Evolutionary conservation across 2,888 invertebrate species (phyloP).

Genomic region (Lasioglossum vierecki): DNA sequence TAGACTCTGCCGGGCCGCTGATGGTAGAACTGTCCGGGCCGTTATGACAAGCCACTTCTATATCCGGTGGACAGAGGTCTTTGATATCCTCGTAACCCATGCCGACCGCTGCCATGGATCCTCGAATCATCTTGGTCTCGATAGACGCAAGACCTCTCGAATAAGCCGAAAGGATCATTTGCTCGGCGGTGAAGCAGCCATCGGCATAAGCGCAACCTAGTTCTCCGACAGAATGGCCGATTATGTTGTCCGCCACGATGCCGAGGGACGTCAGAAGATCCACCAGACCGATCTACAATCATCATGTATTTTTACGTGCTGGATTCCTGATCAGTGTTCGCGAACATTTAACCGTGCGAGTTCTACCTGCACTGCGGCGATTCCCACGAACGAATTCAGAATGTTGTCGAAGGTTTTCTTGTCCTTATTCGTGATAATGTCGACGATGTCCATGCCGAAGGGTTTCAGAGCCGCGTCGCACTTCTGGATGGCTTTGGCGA

Average conservation of each 20-base stretch:
- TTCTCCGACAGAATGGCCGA: slow-evolving; percentile 97
- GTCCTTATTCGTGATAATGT: slow-evolving; percentile 87
- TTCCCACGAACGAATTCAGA: slow-evolving; percentile 89
- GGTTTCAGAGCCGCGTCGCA: slow-evolving; percentile 86
- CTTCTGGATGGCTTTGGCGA: slow-evolving; percentile 87
- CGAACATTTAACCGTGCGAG: neutral
- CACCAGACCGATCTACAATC: slow-evolving; percentile 86
- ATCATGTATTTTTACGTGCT: neutral
- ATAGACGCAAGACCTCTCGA: slow-evolving; percentile 77
- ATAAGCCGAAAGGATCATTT: slow-evolving; percentile 79
- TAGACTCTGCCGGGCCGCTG: slow-evolving; percentile 91
- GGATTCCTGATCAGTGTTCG: neutral
- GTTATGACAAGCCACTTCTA: slow-evolving; percentile 95
- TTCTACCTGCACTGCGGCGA: slow-evolving; percentile 87
- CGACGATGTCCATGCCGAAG: slow-evolving; percentile 87
- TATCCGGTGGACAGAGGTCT: slow-evolving; percentile 89
- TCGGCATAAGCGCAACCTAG: slow-evolving; percentile 98
- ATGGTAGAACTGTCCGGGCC: slow-evolving; percentile 94
- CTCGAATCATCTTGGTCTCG: slow-evolving; percentile 85
- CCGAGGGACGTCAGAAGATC: slow-evolving; percentile 87
- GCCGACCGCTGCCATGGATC: slow-evolving; percentile 96
- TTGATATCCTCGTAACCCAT: slow-evolving; percentile 87
- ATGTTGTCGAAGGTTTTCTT: slow-evolving; percentile 87
- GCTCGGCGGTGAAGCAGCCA: slow-evolving; percentile 90
- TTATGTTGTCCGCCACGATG: slow-evolving; percentile 89